Evolutionary conservation across 2,888 invertebrate species (phyloP), one percentile per base, ranked within the genome.

Genomic region (Eupithecia subumbrata): DNA sequence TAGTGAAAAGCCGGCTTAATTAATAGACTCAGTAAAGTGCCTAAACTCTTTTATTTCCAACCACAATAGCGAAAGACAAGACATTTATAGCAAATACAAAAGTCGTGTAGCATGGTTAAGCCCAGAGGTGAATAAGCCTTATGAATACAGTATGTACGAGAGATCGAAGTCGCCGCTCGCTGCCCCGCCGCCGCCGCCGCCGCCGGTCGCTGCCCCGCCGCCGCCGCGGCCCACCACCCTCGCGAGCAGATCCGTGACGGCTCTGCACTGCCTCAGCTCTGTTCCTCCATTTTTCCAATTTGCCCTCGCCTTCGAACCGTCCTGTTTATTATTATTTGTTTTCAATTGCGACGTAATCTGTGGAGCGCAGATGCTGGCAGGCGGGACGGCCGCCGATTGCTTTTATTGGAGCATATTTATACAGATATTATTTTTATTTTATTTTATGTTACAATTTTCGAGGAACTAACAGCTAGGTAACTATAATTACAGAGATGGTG

Each of bases 281-380:
- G 74, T 90, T 90, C 90, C 90, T 89, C 87, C 87, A 86, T 89
- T 91, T 92, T 92, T 92, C 89, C 92, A 91, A 92, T 92, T 92
- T 91, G 85, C 87, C 86, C 89, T 73, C 75, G 74, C 75, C 74
- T 86, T 85, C 82, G 84, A 87, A 87, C 86, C 85, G 60, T 85
- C 85, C 88, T 93, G 92, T 94, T 94, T 94, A 93, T 93, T 93
- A 92, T 93, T 93, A 93, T 94, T 94, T 93, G 93, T 93, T 93
- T 93, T 93, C 93, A 93, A 93, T 94, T 92, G 93, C 92, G 90
- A 92, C 93, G 92, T 91, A 93, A 93, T 93, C 93, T 92, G 88
- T 86, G 89, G 89, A 87, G 89, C 89, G 91, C 92, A 92, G 92
- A 91, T 92, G 92, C 88, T 82, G 89, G 89, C 86, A 56, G 74